phyloP scores from a whole-genome alignment of 2,113 vertebrate species.

The Oenanthe oenanthe region DNA sequence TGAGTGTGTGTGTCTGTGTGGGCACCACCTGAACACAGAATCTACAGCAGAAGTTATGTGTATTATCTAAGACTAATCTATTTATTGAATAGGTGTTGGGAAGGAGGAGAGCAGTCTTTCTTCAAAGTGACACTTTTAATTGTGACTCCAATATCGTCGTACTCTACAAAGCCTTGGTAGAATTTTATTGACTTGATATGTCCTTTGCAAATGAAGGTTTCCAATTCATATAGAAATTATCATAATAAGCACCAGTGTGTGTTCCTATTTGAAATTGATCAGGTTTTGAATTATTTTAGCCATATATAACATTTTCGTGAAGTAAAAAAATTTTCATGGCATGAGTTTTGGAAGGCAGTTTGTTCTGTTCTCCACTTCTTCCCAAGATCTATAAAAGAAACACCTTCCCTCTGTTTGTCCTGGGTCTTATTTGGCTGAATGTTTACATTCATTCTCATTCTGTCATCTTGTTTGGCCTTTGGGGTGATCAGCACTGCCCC shows the following conservation, averaged over 20 bases:
- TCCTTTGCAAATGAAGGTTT: not conserved
- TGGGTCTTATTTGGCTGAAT: not conserved
- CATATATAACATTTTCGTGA: not conserved
- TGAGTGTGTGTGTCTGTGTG: not conserved
- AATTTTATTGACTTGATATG: not conserved
- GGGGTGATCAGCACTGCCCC: not conserved
- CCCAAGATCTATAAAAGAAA: not conserved
- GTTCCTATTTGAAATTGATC: not conserved
- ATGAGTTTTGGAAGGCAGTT: not conserved
- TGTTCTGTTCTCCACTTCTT: not conserved
- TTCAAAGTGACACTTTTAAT: not conserved
- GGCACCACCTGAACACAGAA: not conserved
- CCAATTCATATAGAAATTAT: not conserved
- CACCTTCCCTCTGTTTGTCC: not conserved
- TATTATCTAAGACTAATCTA: not conserved
- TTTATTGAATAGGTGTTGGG: not conserved
- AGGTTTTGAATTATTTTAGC: not conserved
- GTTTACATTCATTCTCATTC: not conserved
- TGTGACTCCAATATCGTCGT: not conserved
- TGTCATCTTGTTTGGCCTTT: accelerated
- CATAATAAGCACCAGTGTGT: not conserved
- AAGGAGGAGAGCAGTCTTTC: not conserved
- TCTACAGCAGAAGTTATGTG: not conserved
- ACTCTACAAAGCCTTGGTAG: not conserved
- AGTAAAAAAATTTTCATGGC: not conserved